Conservation (phyloP, 2,113 vertebrate genomes). For the Antigone vipio region DNA sequence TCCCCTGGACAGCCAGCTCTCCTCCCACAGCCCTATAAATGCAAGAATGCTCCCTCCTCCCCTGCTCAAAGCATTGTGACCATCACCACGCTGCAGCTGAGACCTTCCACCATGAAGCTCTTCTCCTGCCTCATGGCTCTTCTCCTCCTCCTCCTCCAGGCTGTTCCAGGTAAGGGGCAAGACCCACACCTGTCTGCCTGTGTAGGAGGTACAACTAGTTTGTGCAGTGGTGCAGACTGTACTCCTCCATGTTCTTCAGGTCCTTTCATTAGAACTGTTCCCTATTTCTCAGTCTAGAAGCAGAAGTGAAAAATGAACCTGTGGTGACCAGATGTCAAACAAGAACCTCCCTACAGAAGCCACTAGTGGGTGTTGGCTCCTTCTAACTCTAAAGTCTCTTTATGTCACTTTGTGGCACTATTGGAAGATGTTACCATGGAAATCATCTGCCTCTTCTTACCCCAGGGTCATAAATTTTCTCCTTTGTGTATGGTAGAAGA, state of each 20-base stretch:
- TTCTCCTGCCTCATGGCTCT: not conserved
- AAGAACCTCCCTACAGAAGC: not conserved
- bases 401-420: not conserved
- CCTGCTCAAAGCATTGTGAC: not conserved
- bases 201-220: not conserved
- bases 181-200: not conserved
- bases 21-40: not conserved
- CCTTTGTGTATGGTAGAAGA: rapidly evolving
- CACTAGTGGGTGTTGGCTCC: not conserved
- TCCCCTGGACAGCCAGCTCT: not conserved
- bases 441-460: not conserved
- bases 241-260: not conserved
- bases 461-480: not conserved
- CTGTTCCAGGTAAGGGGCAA: constrained; percentile 42
- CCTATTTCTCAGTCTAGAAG: not conserved
- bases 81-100: not conserved
- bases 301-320: not conserved
- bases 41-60: not conserved
- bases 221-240: not conserved
- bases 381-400: not conserved
- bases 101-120: not conserved
- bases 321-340: not conserved
- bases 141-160: constrained; percentile 26
- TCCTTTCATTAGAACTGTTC: not conserved
- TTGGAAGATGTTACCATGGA: not conserved